A percentile compares a stretch with the other conserved stretches of the same genome.
These are phyloP conservation scores for Neostethus bicornis DNA, from an alignment of 2,797 vertebrate genomes.

Conservation along the genomic window DNA sequence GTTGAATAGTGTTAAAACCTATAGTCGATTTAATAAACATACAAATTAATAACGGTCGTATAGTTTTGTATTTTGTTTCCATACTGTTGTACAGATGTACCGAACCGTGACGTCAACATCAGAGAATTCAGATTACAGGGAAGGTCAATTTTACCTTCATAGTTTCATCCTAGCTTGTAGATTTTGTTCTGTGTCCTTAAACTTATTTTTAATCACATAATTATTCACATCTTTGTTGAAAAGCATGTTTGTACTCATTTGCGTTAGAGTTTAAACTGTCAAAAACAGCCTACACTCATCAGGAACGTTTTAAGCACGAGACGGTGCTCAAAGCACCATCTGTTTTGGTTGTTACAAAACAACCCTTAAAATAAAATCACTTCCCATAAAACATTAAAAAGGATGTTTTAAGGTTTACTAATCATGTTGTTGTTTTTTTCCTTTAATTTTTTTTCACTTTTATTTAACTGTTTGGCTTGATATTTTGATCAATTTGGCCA, in stretches of 20 bases:
- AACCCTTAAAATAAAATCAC: background rate
- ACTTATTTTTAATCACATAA: background rate
- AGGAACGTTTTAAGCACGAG: background rate
- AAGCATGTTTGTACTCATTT: background rate
- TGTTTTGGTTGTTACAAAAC: background rate
- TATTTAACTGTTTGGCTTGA: background rate
- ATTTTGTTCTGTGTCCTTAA: background rate
- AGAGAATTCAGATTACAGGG: too few species aligned
- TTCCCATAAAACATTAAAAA: too few species aligned
- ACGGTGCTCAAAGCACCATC: slow-evolving; percentile 6
- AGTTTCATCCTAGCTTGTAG: background rate
- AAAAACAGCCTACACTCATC: slow-evolving; percentile 19
- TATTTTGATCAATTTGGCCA: background rate
- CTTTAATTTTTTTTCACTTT: background rate
- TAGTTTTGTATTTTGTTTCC: too few species aligned
- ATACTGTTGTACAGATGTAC: too few species aligned
- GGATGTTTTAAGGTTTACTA: too few species aligned
- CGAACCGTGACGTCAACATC: too few species aligned
- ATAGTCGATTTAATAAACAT: too few species aligned
- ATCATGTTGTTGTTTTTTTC: too few species aligned
- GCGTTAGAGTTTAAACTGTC: slow-evolving; percentile 19
- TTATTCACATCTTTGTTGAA: background rate
- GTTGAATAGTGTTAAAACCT: too few species aligned
- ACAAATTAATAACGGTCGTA: too few species aligned
- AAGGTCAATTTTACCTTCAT: too few species aligned